These are phyloP conservation scores for Drosophila percnosoma DNA, from an alignment of 2,888 invertebrate genomes.

Conservation along the genomic window DNA sequence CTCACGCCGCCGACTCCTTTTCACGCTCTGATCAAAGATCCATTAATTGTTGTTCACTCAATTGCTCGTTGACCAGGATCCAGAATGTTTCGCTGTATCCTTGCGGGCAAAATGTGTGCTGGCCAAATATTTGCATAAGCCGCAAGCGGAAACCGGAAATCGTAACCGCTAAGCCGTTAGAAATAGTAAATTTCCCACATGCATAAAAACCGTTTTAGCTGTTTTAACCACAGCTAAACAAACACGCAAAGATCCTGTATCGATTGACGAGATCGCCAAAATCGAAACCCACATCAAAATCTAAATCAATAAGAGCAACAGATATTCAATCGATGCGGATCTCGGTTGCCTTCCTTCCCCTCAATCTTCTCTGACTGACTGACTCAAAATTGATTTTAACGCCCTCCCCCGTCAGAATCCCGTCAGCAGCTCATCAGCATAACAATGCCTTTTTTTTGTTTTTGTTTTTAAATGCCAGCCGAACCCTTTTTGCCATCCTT, in stretches of 20 bases:
- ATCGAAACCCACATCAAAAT: slow-evolving; percentile 59
- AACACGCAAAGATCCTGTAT: slow-evolving; percentile 34
- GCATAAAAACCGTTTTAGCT: slow-evolving; percentile 42
- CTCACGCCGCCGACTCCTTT: slow-evolving; percentile 39
- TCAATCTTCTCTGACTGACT: slow-evolving; percentile 16
- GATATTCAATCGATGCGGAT: slow-evolving; percentile 57
- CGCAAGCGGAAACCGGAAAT: slow-evolving; percentile 69
- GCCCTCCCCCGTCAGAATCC: slow-evolving; percentile 32
- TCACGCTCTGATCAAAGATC: slow-evolving; percentile 74
- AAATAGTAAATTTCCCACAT: slow-evolving; percentile 46
- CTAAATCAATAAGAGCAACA: slow-evolving; percentile 55
- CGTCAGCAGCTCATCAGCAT: slow-evolving; percentile 68
- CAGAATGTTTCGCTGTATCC: slow-evolving; percentile 5
- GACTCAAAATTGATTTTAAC: slow-evolving; percentile 70
- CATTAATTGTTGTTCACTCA: slow-evolving; percentile 59
- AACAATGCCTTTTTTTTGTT: slow-evolving; percentile 34
- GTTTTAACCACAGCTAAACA: slow-evolving; percentile 57
- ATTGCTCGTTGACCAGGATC: slow-evolving; percentile 37
- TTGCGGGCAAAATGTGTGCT: slow-evolving; percentile 9
- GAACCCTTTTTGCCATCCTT: slow-evolving; percentile 53
- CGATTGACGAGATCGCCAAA: slow-evolving; percentile 14
- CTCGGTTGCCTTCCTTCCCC: slow-evolving; percentile 2
- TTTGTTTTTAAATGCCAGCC: slow-evolving; percentile 2
- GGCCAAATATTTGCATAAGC: slow-evolving; percentile 73
- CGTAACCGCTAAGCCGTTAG: slow-evolving; percentile 34